Conservation (phyloP, 2,888 invertebrate genomes). For the Diarsia rubi region DNA sequence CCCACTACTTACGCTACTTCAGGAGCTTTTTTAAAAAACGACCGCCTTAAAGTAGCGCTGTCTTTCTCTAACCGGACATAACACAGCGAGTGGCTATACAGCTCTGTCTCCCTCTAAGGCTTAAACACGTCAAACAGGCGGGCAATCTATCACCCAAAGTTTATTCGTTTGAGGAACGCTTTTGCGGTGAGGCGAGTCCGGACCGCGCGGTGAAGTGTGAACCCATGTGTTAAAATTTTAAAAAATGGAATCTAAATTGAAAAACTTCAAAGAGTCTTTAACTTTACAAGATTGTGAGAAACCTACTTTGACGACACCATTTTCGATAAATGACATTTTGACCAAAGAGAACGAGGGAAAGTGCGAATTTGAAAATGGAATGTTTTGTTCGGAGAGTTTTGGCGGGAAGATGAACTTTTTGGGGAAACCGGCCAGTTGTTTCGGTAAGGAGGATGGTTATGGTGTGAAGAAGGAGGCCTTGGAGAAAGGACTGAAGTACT, state of each 20-base stretch:
- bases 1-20: constrained; percentile 90
- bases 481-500: constrained; percentile 85
- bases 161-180: constrained; percentile 90
- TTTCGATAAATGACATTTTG: constrained; percentile 94
- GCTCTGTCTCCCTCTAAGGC: constrained; percentile 84
- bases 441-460: constrained; percentile 77
- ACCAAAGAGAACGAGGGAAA: constrained; percentile 90
- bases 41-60: constrained; percentile 77
- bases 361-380: constrained; percentile 86
- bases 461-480: constrained; percentile 81
- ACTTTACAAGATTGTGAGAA: constrained; percentile 86
- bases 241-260: constrained; percentile 87
- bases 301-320: constrained; percentile 91
- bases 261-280: constrained; percentile 81
- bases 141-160: constrained; percentile 88
- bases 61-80: constrained; percentile 73
- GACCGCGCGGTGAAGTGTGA: constrained; percentile 78
- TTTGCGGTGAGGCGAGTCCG: constrained; percentile 86
- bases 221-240: constrained; percentile 70
- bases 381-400: constrained; percentile 81
- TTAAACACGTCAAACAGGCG: constrained; percentile 87
- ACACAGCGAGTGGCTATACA: constrained; percentile 44
- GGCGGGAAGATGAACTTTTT: constrained; percentile 85
- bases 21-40: constrained; percentile 88
- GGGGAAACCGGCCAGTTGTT: constrained; percentile 75